Conservation (phyloP, 2,797 vertebrate species). For the Emydoidea blandingii region DNA sequence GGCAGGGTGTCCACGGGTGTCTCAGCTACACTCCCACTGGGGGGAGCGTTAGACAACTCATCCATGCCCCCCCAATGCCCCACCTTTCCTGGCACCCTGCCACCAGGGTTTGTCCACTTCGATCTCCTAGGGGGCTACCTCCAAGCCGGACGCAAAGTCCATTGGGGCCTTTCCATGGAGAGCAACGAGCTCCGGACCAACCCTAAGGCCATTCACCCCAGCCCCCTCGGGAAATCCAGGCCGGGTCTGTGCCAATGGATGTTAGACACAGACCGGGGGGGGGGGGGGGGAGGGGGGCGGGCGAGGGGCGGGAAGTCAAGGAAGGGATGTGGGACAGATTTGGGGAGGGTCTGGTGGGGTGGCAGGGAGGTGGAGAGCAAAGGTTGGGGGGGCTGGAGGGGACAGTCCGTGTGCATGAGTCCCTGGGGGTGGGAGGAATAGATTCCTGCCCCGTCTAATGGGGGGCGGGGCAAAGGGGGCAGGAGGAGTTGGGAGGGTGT, state of each 20-base stretch:
- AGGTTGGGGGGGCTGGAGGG: background rate
- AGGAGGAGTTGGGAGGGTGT: too few relatives aligned
- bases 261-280: background rate
- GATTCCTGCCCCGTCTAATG: too few relatives aligned
- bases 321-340: background rate
- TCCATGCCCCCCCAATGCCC: too few relatives aligned
- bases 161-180: background rate
- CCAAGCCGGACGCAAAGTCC: background rate
- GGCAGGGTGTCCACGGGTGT: background rate
- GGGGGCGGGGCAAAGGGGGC: too few relatives aligned
- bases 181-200: background rate
- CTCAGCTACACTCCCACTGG: background rate
- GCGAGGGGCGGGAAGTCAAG: too few relatives aligned
- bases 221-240: background rate
- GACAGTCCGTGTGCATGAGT: too few relatives aligned
- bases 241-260: background rate
- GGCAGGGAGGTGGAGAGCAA: background rate
- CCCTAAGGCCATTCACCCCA: background rate
- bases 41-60: background rate
- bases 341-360: background rate
- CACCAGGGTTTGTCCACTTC: background rate
- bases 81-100: background rate
- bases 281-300: too few relatives aligned
- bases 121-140: background rate
- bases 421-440: too few relatives aligned